A percentile compares a stretch with the other conserved stretches of the same genome.
phyloP scores from a whole-genome alignment of 2,113 vertebrate genomes.

The Anseranas semipalmata region DNA sequence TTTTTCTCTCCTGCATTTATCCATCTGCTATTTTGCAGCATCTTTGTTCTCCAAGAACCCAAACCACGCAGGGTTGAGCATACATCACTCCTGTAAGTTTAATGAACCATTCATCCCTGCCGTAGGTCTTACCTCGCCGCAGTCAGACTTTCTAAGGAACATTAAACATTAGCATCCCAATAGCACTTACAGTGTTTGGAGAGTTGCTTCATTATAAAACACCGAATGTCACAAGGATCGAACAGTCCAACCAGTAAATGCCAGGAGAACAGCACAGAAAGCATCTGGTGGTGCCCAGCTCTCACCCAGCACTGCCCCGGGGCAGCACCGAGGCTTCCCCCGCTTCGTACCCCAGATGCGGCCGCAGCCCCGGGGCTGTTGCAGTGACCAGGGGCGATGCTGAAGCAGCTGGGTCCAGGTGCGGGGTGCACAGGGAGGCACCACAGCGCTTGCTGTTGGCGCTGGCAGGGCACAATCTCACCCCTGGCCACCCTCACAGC shows the following conservation, averaged over 20 bases:
- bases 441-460: rapidly evolving
- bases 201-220: not conserved
- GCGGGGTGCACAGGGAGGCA: not conserved
- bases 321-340: no score
- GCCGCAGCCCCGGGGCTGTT: not conserved
- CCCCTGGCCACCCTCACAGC: not conserved
- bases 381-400: rapidly evolving
- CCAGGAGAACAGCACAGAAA: no score
- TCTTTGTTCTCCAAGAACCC: not conserved
- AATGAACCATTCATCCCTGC: not conserved
- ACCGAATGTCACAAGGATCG: not conserved
- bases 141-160: not conserved
- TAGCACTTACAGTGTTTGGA: not conserved
- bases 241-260: not conserved
- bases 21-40: not conserved
- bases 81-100: not conserved
- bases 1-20: not conserved
- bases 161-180: not conserved
- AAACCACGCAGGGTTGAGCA: not conserved
- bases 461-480: no score
- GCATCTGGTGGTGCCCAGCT: not conserved
- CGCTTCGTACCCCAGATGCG: not conserved
- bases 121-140: not conserved
- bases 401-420: not conserved
- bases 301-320: not conserved